These are phyloP conservation scores for Agrotis puta DNA, from an alignment of 2,888 invertebrate species.

Conservation along the genomic window DNA sequence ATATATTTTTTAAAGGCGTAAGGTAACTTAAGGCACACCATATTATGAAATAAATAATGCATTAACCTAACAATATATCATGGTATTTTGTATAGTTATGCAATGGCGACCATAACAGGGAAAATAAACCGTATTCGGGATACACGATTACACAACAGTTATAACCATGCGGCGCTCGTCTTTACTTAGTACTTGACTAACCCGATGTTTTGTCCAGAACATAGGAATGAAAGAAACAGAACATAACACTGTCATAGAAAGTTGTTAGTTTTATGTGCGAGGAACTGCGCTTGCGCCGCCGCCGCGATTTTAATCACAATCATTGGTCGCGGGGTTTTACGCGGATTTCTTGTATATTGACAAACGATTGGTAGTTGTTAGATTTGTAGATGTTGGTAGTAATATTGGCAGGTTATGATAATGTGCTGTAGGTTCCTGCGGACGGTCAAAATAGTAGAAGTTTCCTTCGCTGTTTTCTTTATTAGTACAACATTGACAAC, in stretches of 20 bases:
- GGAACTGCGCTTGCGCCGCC: constrained; percentile 27
- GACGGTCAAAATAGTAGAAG: neutral
- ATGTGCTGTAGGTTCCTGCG: too few species aligned
- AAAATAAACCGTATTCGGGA: neutral
- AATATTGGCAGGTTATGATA: constrained; percentile 1
- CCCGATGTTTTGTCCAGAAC: constrained; percentile 22
- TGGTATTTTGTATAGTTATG: neutral
- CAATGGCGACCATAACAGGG: neutral
- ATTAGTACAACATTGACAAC: neutral
- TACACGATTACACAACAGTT: constrained; percentile 1
- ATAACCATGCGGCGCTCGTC: neutral
- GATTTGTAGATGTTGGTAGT: constrained; percentile 16
- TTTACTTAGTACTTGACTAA: neutral
- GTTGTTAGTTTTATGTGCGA: constrained; percentile 45
- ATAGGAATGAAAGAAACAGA: constrained; percentile 38
- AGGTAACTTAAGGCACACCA: too few species aligned
- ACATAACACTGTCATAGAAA: constrained; percentile 50
- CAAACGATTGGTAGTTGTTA: constrained; percentile 3
- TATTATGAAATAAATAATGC: neutral
- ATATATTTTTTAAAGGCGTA: too few species aligned
- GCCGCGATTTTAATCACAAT: constrained; percentile 32
- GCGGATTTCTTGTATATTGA: constrained; percentile 45
- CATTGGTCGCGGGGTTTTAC: constrained; percentile 44
- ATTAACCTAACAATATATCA: neutral
- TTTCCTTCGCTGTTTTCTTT: neutral